A percentile compares a stretch with the other conserved stretches of the same genome.
phyloP scores from a whole-genome alignment of 1,140 invertebrate genomes.

The Drosophila baimaii region DNA sequence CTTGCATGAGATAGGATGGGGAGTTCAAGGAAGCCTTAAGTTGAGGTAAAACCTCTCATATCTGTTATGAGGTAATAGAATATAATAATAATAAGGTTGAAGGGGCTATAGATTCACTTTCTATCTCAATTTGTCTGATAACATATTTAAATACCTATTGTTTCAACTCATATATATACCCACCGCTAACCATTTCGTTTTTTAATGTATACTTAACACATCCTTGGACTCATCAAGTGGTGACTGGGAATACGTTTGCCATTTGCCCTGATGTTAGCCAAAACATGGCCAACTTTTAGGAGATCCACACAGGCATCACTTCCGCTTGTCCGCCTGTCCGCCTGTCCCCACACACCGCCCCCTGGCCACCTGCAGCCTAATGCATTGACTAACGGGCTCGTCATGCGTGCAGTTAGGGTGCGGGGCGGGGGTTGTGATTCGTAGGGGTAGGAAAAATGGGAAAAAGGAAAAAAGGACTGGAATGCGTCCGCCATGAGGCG shows the following conservation, averaged over 20 bases:
- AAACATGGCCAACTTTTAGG: constrained; percentile 48
- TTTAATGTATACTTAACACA: background rate
- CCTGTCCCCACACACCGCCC: background rate
- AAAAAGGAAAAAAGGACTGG: constrained; percentile 29
- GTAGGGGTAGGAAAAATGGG: constrained; percentile 25
- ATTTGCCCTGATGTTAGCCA: constrained; percentile 40
- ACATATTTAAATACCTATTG: background rate
- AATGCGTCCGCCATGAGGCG: constrained; percentile 47
- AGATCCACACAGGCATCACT: constrained; percentile 17
- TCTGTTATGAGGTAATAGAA: too few species aligned
- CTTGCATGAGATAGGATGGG: background rate
- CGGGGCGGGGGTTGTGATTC: constrained; percentile 40
- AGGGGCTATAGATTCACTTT: too few species aligned
- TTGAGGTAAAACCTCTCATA: too few species aligned
- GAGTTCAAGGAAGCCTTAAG: background rate
- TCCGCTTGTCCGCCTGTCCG: background rate
- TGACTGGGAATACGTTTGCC: constrained; percentile 14
- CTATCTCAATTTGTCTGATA: background rate
- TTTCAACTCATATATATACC: too few species aligned
- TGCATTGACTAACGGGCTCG: constrained; percentile 75
- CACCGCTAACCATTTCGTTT: background rate
- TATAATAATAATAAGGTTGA: too few species aligned
- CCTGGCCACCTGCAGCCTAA: constrained; percentile 36
- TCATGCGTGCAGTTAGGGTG: constrained; percentile 45
- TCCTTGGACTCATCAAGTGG: background rate